Evolutionary conservation across 2,888 invertebrate genomes (phyloP), one percentile per base, ranked within the genome.

Genomic region (Autographa pulchrina): DNA sequence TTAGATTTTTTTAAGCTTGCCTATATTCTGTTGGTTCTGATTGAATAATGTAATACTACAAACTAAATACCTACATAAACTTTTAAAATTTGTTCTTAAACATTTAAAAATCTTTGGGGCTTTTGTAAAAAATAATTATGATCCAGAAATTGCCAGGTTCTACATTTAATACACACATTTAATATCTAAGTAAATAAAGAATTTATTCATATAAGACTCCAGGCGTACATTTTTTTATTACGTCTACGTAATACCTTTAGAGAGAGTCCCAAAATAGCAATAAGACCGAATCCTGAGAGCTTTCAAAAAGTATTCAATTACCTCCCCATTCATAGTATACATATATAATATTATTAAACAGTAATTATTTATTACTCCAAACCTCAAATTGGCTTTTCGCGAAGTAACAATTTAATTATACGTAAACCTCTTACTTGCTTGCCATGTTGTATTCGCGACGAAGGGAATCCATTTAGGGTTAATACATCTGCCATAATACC

Each of bases 401-500:
- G 72, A 60, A 74, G 68, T 68, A 67, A 78, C 72, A 83, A 81
- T 73, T 70, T 81, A 75, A 75, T 82, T 82, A 82, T 72, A 65
- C 68, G 52, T 75, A 70, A 73, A 67, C 72, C 70, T 65, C 75
- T 65, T 67, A 70, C 16, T 65, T 72, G 43, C 43, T 43, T 70
- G 75, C 66, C 72, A 82, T 70, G 77, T 80, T 70, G 63, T 59
- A 48, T 52, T 31, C 54, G 61, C 63, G 76, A 62, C 69, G 74
- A 62, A 75, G 70, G 60, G 58, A 78, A 85, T 85, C 77, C 75
- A 74, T 83, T 80, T 76, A 75, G 70, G 72, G 70, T 74, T 77
- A 70, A 77, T 78, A 78, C 69, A 77, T 83, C 75, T 78, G 71
- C 77, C 73, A 73, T 85, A 84, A 83, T 79, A 75, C 68, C 73